Conservation (phyloP, 2,113 vertebrate genomes). For the Gymnogyps californianus region DNA sequence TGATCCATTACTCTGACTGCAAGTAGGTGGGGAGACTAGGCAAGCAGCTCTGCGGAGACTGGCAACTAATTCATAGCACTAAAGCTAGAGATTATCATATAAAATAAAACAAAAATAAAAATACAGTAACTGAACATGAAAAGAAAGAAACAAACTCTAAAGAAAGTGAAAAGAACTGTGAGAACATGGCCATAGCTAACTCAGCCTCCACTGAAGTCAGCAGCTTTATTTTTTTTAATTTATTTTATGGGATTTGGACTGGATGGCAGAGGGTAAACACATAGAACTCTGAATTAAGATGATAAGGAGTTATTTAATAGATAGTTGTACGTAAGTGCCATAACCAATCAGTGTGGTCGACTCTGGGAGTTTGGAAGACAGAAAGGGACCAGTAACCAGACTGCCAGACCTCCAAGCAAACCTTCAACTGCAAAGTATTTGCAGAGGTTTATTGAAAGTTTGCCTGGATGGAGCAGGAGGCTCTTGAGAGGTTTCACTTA, state of each 20-base stretch:
- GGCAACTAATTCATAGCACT: not conserved
- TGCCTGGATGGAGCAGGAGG: not conserved
- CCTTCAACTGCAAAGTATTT: not conserved
- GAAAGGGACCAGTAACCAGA: not conserved
- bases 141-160: not conserved
- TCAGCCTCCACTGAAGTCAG: not conserved
- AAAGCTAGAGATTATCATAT: not conserved
- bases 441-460: not conserved
- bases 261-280: not conserved
- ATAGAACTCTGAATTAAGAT: not conserved
- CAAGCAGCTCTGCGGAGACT: not conserved
- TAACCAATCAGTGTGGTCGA: not conserved
- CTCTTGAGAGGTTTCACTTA: not conserved
- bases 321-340: not conserved
- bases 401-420: not conserved
- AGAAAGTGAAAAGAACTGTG: not conserved
- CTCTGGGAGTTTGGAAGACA: not conserved
- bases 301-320: not conserved
- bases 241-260: not conserved
- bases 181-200: not conserved
- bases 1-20: not conserved
- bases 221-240: not conserved
- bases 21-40: not conserved
- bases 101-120: not conserved
- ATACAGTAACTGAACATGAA: not conserved